Evolutionary conservation across 2,888 invertebrate genomes (phyloP).

Genomic region (Anagyrus pseudococci): DNA sequence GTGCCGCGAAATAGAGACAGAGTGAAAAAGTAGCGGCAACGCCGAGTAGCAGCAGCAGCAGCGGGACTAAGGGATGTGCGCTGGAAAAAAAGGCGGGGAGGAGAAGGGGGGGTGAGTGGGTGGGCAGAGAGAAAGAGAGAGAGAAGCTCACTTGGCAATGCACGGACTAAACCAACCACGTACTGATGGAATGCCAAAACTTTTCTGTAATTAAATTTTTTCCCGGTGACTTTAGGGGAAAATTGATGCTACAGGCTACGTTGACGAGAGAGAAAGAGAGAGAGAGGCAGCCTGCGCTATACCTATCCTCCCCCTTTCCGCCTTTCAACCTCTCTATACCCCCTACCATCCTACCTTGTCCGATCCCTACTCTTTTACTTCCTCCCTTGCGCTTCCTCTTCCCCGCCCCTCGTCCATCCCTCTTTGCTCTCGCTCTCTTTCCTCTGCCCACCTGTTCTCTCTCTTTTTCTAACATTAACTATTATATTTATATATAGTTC

Average conservation of each 20-base stretch:
- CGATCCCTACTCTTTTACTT: too few species aligned
- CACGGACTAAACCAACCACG: conserved; percentile 55
- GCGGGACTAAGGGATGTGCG: too few species aligned
- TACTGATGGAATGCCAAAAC: conserved; percentile 63
- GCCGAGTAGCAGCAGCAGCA: too few species aligned
- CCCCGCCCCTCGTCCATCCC: conserved; percentile 13
- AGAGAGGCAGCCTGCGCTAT: too few species aligned
- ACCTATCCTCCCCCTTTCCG: too few species aligned
- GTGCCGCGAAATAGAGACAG: conserved; percentile 10
- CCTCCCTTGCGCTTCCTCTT: too few species aligned
- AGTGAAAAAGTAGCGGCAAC: conserved; percentile 8
- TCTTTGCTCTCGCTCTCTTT: too few species aligned
- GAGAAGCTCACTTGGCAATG: conserved; percentile 40
- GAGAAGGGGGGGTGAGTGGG: conserved; percentile 5
- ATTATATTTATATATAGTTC: conserved; percentile 29
- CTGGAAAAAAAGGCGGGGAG: conserved; percentile 19
- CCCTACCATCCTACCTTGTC: too few species aligned
- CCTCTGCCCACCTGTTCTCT: conserved; percentile 36
- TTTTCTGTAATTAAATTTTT: conserved; percentile 63
- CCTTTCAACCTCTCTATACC: too few species aligned
- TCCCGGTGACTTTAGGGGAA: conserved; percentile 24
- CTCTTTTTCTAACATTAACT: too few species aligned
- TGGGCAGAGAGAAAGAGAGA: conserved; percentile 24
- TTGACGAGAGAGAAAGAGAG: too few species aligned
- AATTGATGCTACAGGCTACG: too few species aligned